Base-by-base conservation (phyloP, 2,113 vertebrate species). In the Charina bottae region DNA sequence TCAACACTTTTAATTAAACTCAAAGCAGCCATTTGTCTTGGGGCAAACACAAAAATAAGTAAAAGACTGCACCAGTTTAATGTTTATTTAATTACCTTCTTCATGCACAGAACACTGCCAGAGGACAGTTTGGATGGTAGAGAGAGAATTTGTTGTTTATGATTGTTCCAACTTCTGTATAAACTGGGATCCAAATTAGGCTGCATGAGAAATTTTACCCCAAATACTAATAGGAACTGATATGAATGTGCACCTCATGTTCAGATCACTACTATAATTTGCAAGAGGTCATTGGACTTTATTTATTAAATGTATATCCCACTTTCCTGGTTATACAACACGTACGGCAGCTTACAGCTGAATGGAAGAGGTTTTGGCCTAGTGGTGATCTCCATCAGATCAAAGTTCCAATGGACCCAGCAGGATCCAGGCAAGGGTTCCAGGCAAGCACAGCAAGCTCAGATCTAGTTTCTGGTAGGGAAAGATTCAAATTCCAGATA, bases 11-110 rank as follows among this genome's bases (percentile, higher is more conserved):
- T 37, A 10, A 19, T 68, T 12, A 12, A 12, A 58, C 54, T 60
- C 60, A 19, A 54, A 88, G 83, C 53, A 68, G 23, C 33, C 33
- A 37, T 78, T n/a, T 33, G 21, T 78, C 72, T 78, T 37, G 72
- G 17, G 8, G 58, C 59, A 53, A 91, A 83, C 5, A 83, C 0
- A 3, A 83, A 33, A 42, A 7, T 3, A 23, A 24, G n/a, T 19
- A 55, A 21, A 33, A 37, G 6, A 12, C 59, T 33, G 83, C 89
- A 83, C 58, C 33, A 0, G 11, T 87, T 85, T 4, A 33, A 4
- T 42, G 11, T 92, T 89, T 53, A 9, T 90, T 89, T 93, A 92
- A 95, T 95, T 89, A 86, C 60, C 90, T 89, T 90, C 89, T 85
- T 33, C 89, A 21, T 1, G 0, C 37, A 21, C 33, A 37, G n/a